Base-by-base conservation (phyloP, 2,888 invertebrate genomes). In the Prostheceraeus crozeri region DNA sequence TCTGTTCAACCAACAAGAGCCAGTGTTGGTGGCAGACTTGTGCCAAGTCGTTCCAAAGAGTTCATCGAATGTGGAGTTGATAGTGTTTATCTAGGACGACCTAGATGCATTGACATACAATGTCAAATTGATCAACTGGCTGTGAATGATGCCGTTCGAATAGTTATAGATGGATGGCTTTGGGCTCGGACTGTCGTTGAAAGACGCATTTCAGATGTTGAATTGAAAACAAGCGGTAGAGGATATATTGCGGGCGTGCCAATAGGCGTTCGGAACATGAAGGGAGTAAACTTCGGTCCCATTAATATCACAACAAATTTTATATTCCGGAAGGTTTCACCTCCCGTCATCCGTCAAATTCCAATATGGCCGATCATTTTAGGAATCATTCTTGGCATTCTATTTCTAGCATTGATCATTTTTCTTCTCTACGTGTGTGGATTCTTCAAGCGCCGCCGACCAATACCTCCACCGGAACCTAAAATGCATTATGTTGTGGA, bases 281-380 rank as follows among this genome's bases (percentile, higher is more conserved):
- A n/a, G n/a, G n/a, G n/a, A n/a, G n/a, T n/a, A n/a, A n/a, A n/a
- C n/a, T n/a, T n/a, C n/a, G 14, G 8, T 35, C 23, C 35, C 23
- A 6, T 46, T 3, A 35, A 31, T 35, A 55, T 55, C 14, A 21
- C 19, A 21, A 35, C 33, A 6, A 55, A 55, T 35, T 30, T 55
- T 19, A 35, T 55, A 11, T 55, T 55, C 23, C 19, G 25, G 16
- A 36, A 36, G 11, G 25, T 55, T 3, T 25, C 33, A 55, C 25
- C n/a, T 23, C 31, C 36, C 16, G 35, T 55, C 33, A 55, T 55
- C 14, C 33, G 35, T 14, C 31, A 14, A 4, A 33, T 55, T 23
- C 55, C 55, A 2, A 55, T 55, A 8, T 55, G 55, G 55, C 55
- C 55, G 36, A 55, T 55, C 3, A 36, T 55, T 3, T 52, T 55